A percentile compares a stretch with the other conserved stretches of the same genome.
Evolutionary conservation across 2,888 invertebrate genomes (phyloP).

Genomic region (Brachylomia viminalis): DNA sequence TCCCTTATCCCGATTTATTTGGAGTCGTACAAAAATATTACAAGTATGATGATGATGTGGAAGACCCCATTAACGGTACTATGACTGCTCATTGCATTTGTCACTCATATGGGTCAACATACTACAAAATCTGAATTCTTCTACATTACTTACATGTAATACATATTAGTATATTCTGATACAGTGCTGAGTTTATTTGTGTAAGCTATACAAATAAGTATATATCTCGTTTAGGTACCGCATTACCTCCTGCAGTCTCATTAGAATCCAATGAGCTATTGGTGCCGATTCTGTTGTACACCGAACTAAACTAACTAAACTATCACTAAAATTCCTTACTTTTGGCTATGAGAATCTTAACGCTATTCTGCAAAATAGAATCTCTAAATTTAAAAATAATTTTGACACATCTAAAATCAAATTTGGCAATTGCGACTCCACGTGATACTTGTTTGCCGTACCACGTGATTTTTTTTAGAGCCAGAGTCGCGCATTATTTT

Average conservation of each 20-base stretch:
- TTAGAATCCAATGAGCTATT: slow-evolving; percentile 6
- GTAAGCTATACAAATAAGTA: background rate
- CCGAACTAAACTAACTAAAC: too few relatives aligned
- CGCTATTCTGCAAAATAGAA: too few relatives aligned
- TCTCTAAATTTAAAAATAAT: too few relatives aligned
- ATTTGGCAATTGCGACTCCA: too few relatives aligned
- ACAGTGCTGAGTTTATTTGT: background rate
- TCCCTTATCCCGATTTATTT: background rate
- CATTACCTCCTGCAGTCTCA: background rate
- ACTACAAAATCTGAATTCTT: background rate
- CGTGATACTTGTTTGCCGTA: too few relatives aligned
- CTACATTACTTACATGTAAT: background rate
- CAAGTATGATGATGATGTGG: background rate
- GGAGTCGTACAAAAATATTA: background rate
- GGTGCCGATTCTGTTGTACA: too few relatives aligned
- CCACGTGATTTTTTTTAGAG: too few relatives aligned
- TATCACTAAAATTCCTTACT: too few relatives aligned
- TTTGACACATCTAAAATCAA: too few relatives aligned
- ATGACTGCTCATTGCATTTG: background rate
- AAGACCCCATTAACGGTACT: background rate
- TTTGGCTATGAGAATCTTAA: too few relatives aligned
- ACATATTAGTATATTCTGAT: too few relatives aligned
- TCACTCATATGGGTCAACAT: background rate
- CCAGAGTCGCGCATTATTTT: too few relatives aligned
- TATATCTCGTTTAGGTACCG: slow-evolving; percentile 1